Evolutionary conservation across 2,113 vertebrate genomes (phyloP), one percentile per base, ranked within the genome.

Genomic region (Circaetus gallicus): DNA sequence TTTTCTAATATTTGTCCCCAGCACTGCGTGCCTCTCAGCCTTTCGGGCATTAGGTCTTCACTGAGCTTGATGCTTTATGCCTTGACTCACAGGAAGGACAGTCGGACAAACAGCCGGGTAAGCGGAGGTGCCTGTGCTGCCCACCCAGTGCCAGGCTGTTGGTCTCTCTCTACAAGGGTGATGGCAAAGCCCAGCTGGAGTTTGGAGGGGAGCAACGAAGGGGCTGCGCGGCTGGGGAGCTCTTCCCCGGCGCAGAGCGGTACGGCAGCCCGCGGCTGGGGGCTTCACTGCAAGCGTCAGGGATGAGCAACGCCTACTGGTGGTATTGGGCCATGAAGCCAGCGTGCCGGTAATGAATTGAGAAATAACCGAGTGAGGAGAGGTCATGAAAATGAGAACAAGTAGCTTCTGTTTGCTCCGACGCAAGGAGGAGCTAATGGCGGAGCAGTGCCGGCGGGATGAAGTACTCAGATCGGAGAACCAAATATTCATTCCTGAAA

Each of bases 241-340:
- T 77, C 50, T 65, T 50, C 36, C 28, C 9, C 40, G 26, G 53
- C 11, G 0, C 66, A 63, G n/a, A 9, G 2, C 16, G 18, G 20
- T 2, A 7, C 22, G 0, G 34, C 25, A 26, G 32, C 38, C 43
- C 7, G 31, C 20, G 10, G 21, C 21, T 1, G 2, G 21, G 20
- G 34, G 34, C 55, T 80, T 34, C 1, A 7, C 38, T 45, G 26
- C n/a, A 21, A 28, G 38, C 1, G 2, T n/a, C 62, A 20, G 31
- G 12, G 55, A 61, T 58, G 49, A 85, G 65, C 71, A 38, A 38
- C 32, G 53, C 6, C 6, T n/a, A 28, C 56, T 61, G 71, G 50
- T 36, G 67, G 32, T 70, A 83, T 5, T 49, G 55, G 71, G 66
- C 40, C 82, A 80, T 80, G 77, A 70, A 76, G 62, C 17, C 61